phyloP scores from a whole-genome alignment of 2,888 invertebrate genomes.

The Dendrolimus pini region DNA sequence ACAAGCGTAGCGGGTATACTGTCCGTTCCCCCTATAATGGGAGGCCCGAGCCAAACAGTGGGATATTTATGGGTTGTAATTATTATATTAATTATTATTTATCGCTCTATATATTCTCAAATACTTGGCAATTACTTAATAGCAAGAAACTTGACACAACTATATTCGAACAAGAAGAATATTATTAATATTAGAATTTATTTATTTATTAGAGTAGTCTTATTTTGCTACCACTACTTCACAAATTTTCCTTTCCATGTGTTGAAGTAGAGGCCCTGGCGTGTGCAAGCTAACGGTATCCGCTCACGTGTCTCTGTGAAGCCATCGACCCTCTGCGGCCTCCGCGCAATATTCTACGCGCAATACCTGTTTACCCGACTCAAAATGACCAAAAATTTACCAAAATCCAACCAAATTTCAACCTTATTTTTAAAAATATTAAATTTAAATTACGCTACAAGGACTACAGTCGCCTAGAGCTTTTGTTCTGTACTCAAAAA shows the following conservation, averaged over 20 bases:
- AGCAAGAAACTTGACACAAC: no score
- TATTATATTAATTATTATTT: no score
- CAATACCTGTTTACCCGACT: slow-evolving; percentile 32
- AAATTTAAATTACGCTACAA: background rate
- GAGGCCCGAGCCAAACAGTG: no score
- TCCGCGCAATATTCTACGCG: slow-evolving; percentile 69
- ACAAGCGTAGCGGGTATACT: no score
- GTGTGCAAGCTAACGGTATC: slow-evolving; percentile 66
- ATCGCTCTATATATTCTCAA: no score
- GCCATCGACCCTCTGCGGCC: slow-evolving; percentile 73
- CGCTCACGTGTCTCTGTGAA: slow-evolving; percentile 67
- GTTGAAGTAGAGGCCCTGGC: slow-evolving; percentile 40
- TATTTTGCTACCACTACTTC: slow-evolving; percentile 38
- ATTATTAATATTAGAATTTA: no score
- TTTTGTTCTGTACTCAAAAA: slow-evolving; percentile 13
- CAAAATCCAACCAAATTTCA: slow-evolving; percentile 7
- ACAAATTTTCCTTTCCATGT: slow-evolving; percentile 63
- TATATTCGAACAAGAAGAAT: no score
- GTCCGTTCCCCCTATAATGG: no score
- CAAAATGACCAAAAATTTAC: slow-evolving; percentile 23
- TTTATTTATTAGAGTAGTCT: no score
- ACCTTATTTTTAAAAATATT: slow-evolving; percentile 9
- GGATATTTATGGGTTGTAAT: no score
- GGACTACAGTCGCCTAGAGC: background rate
- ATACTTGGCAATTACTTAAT: no score